Percentiles rank a stretch among this genome's conserved stretches.
phyloP scores from a whole-genome alignment of 2,888 invertebrate species.

The Nemotelus nigrinus region DNA sequence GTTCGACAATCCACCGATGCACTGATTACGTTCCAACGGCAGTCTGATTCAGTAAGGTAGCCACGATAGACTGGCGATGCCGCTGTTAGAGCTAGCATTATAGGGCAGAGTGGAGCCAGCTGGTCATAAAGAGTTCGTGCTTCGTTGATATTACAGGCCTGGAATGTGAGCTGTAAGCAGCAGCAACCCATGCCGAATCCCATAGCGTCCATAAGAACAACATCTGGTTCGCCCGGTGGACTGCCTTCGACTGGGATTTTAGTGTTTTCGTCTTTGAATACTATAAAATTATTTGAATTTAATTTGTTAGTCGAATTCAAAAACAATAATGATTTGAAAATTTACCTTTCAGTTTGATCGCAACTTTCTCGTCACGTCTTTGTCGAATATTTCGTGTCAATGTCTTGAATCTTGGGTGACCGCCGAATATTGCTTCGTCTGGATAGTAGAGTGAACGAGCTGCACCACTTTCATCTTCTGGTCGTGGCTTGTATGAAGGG shows the following conservation, averaged over 20 bases:
- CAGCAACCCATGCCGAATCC: slow-evolving; percentile 99
- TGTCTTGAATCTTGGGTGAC: slow-evolving; percentile 96
- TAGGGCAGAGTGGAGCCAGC: slow-evolving; percentile 94
- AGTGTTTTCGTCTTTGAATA: slow-evolving; percentile 90
- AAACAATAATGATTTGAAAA: not conserved
- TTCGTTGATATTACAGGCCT: slow-evolving; percentile 94
- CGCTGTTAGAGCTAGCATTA: slow-evolving; percentile 96
- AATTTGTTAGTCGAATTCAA: not conserved
- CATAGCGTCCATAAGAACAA: slow-evolving; percentile 99
- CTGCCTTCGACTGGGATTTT: slow-evolving; percentile 85
- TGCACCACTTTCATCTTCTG: slow-evolving; percentile 77
- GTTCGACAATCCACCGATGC: slow-evolving; percentile 96
- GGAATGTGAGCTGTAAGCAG: slow-evolving; percentile 93
- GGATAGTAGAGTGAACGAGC: slow-evolving; percentile 92
- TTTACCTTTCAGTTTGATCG: slow-evolving; percentile 94
- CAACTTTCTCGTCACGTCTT: slow-evolving; percentile 92
- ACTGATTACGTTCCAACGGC: slow-evolving; percentile 97
- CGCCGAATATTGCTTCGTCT: slow-evolving; percentile 90
- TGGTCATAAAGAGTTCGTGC: slow-evolving; percentile 97
- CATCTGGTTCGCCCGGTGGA: slow-evolving; percentile 81
- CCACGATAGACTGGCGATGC: slow-evolving; percentile 96
- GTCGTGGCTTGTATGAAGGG: slow-evolving; percentile 73
- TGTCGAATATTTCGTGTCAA: slow-evolving; percentile 92
- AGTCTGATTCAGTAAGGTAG: slow-evolving; percentile 93
- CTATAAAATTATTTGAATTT: slow-evolving; percentile 66